These are phyloP conservation scores for Capromys pilorides DNA, from an alignment of 2,797 vertebrate genomes.

Conservation along the genomic window DNA sequence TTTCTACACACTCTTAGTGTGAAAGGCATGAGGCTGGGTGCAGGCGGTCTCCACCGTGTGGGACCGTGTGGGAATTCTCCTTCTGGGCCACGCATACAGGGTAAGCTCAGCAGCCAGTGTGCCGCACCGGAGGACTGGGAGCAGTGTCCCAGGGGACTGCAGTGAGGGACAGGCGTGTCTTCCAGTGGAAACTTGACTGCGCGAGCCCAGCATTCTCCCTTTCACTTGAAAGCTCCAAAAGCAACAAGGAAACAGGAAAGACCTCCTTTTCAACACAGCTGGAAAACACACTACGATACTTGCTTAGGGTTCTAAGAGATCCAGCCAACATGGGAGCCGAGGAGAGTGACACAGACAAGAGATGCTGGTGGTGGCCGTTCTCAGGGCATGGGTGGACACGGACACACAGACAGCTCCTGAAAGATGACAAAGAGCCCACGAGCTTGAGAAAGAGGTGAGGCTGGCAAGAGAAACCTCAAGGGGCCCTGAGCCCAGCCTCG, in stretches of 20 bases:
- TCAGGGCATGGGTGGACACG: too few species aligned
- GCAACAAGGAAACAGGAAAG: not conserved
- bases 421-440: not conserved
- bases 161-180: not conserved
- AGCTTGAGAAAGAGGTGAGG: not conserved
- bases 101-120: not conserved
- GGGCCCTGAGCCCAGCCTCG: too few species aligned
- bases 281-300: not conserved
- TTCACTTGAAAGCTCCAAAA: not conserved
- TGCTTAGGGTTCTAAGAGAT: not conserved
- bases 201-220: not conserved
- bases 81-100: not conserved
- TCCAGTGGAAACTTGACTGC: not conserved
- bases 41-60: too few species aligned
- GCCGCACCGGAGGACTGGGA: not conserved
- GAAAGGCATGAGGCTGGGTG: not conserved
- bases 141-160: not conserved
- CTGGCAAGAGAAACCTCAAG: not conserved
- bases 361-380: too few species aligned
- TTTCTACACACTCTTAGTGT: not conserved
- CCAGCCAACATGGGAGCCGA: not conserved
- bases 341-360: not conserved
- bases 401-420: not conserved
- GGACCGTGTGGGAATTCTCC: not conserved
- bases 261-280: not conserved